phyloP scores from a whole-genome alignment of 2,888 invertebrate species.

The Rutpela maculata region DNA sequence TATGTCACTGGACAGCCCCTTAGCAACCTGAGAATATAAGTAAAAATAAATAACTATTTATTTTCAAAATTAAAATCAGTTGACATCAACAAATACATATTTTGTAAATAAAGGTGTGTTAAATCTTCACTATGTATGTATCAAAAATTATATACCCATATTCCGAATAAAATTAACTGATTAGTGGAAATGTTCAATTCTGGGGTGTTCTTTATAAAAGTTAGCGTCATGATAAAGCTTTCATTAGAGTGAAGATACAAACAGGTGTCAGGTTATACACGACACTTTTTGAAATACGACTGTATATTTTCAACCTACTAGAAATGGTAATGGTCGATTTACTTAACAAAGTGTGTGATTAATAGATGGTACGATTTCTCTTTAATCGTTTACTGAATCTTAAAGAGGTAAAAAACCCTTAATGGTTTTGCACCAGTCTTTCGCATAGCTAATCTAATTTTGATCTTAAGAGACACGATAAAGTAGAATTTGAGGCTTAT shows the following conservation, averaged over 20 bases:
- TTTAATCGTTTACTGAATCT: neutral
- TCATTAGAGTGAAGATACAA: conserved; percentile 10
- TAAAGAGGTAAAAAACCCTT: neutral
- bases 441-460: neutral
- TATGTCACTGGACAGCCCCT: no score
- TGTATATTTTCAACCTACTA: neutral
- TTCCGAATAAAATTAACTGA: no score
- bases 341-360: neutral
- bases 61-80: no score
- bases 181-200: no score
- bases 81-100: no score
- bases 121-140: no score
- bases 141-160: no score
- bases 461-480: neutral
- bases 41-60: no score
- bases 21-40: no score
- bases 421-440: neutral
- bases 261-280: neutral
- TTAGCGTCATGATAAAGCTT: no score
- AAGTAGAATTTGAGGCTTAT: neutral
- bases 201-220: no score
- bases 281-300: conserved; percentile 16
- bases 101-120: no score
- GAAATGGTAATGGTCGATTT: neutral
- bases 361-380: neutral